Percentiles rank a stretch among this genome's conserved stretches.
Evolutionary conservation across 2,113 vertebrate genomes (phyloP).

Genomic region (Siphamia tubifer): DNA sequence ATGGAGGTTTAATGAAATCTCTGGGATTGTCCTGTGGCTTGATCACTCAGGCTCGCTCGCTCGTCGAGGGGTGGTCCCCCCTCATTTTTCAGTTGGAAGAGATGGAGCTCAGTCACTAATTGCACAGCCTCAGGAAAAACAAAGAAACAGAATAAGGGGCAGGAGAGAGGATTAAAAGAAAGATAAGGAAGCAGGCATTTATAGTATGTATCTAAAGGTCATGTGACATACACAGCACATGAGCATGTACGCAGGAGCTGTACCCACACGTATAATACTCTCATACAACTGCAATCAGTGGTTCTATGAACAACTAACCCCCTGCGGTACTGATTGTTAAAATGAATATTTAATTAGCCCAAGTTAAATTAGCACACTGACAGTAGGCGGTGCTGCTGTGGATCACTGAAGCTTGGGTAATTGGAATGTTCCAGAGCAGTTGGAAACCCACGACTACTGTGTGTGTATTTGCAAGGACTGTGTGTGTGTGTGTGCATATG

Average conservation of each 20-base stretch:
- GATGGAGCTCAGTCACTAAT: slow-evolving; percentile 45
- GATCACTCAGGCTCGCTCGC: slow-evolving; percentile 43
- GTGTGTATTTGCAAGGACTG: background rate
- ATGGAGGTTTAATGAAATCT: slow-evolving; percentile 69
- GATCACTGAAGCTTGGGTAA: slow-evolving; percentile 70
- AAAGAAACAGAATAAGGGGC: background rate
- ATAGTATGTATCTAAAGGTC: slow-evolving; percentile 64
- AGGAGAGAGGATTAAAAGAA: background rate
- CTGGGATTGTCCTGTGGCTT: slow-evolving; percentile 57
- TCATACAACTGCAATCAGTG: slow-evolving; percentile 36
- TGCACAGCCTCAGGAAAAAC: slow-evolving; percentile 49
- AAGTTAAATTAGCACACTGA: slow-evolving; percentile 72
- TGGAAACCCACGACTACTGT: slow-evolving; percentile 11
- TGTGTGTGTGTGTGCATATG: background rate
- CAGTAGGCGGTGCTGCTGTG: slow-evolving; percentile 71
- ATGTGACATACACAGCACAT: slow-evolving; percentile 3
- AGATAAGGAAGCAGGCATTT: slow-evolving; percentile 6
- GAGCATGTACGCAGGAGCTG: background rate
- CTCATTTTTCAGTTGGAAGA: background rate
- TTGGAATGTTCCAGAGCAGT: slow-evolving; percentile 68
- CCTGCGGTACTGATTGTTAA: slow-evolving; percentile 61
- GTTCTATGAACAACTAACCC: slow-evolving; percentile 32
- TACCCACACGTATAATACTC: background rate
- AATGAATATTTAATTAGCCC: slow-evolving; percentile 79
- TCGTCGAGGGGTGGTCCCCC: slow-evolving; percentile 13